phyloP scores from a whole-genome alignment of 2,113 vertebrate species.

The Lota lota region DNA sequence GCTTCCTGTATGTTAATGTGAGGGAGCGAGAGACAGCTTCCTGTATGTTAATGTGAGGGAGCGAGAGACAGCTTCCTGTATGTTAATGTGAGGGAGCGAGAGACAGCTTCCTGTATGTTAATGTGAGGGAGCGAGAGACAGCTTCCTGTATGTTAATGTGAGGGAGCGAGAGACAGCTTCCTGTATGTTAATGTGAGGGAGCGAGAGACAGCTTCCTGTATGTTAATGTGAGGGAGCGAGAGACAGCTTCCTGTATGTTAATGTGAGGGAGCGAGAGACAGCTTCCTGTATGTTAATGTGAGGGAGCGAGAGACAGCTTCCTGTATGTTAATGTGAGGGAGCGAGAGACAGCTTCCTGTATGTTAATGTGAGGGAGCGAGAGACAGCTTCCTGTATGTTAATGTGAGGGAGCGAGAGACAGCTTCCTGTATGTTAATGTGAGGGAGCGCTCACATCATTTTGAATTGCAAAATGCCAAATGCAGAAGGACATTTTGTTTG shows the following conservation, averaged over 20 bases:
- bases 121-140: not conserved
- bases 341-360: constrained; percentile 51
- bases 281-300: constrained; percentile 57
- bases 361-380: too few species aligned
- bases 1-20: too few species aligned
- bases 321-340: too few species aligned
- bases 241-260: constrained; percentile 53
- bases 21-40: too few species aligned
- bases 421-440: constrained; percentile 44
- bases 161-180: too few species aligned
- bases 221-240: too few species aligned
- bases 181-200: constrained; percentile 5
- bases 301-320: too few species aligned
- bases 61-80: too few species aligned
- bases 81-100: not conserved
- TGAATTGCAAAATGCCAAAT: constrained; percentile 62
- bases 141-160: too few species aligned
- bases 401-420: too few species aligned
- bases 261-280: too few species aligned
- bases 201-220: constrained; percentile 43
- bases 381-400: constrained; percentile 53
- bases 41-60: constrained; percentile 5
- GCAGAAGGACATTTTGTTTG: constrained; percentile 51
- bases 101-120: too few species aligned
- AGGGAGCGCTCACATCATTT: constrained; percentile 22